Evolutionary conservation across 2,888 invertebrate genomes (phyloP), one percentile per base, ranked within the genome.

Genomic region (Phrixothrix hirtus): DNA sequence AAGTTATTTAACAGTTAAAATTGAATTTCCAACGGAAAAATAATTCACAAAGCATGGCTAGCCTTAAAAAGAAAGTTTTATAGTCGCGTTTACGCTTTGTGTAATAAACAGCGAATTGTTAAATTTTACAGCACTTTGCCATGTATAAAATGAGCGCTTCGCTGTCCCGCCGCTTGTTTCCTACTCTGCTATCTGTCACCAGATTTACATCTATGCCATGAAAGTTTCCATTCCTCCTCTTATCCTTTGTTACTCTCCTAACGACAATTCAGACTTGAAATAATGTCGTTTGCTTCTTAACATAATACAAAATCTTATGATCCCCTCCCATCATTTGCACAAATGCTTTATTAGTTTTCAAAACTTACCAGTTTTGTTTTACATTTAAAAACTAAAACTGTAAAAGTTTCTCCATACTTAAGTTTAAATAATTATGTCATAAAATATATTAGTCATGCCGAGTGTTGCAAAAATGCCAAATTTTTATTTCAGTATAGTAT

Each of bases 221-320:
- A 47, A 52, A 47, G 41, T 47, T 52, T 52, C 39, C 42, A 47
- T 52, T 47, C 47, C 47, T 41, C 47, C 42, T 42, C 41, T 46
- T 30, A 35, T 27, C 37, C 39, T 42, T 42, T 41, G 41, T 35
- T 30, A 42, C 47, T 52, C 46, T 52, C 46, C 35, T 47, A 52
- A 52, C 52, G 47, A 47, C 52, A 52, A 52, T 52, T 34, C 46
- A 52, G 52, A 30, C 41, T 52, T 42, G 36, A 35, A 46, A 52
- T 52, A 47, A 52, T 52, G 46, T 52, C 51, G 42, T 41, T 26
- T 42, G 45, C 52, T 52, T 52, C 35, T 52, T 52, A 52, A 47
- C 52, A 42, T 52, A 52, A 52, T 52, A 46, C 36, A 36, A 47
- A 52, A 52, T 46, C 52, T 52, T 29, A 42, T 36, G 44, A 47